These are phyloP conservation scores for Anomalospiza imberbis DNA, from an alignment of 2,797 vertebrate genomes.

Conservation along the genomic window DNA sequence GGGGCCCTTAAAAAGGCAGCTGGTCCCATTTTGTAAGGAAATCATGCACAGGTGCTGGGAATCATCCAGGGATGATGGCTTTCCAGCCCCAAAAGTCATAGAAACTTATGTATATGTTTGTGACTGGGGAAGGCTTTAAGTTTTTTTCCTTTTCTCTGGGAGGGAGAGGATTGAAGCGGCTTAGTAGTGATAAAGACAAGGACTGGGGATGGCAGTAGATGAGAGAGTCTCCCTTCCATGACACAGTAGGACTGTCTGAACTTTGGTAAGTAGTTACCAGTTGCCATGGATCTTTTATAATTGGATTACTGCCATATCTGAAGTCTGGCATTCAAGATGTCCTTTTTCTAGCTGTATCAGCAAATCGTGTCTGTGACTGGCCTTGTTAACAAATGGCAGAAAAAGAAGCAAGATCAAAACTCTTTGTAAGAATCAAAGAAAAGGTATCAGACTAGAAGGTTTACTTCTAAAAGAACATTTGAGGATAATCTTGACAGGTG, in stretches of 20 bases:
- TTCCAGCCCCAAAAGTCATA: background rate
- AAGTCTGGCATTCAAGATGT: background rate
- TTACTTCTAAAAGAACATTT: background rate
- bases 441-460: background rate
- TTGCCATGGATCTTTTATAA: background rate
- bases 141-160: background rate
- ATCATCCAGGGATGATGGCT: background rate
- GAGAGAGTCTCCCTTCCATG: background rate
- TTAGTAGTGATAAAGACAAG: background rate
- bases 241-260: background rate
- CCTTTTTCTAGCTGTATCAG: background rate
- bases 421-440: background rate
- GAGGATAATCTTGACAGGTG: background rate
- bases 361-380: background rate
- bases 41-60: background rate
- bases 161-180: background rate
- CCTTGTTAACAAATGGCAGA: background rate
- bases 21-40: slow-evolving; percentile 16
- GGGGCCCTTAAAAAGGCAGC: slow-evolving; percentile 30
- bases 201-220: background rate
- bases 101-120: background rate
- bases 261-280: background rate
- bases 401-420: background rate
- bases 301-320: background rate
- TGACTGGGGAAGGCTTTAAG: background rate